Evolutionary conservation across 2,888 invertebrate species (phyloP).

Genomic region (Laspeyria flexula): DNA sequence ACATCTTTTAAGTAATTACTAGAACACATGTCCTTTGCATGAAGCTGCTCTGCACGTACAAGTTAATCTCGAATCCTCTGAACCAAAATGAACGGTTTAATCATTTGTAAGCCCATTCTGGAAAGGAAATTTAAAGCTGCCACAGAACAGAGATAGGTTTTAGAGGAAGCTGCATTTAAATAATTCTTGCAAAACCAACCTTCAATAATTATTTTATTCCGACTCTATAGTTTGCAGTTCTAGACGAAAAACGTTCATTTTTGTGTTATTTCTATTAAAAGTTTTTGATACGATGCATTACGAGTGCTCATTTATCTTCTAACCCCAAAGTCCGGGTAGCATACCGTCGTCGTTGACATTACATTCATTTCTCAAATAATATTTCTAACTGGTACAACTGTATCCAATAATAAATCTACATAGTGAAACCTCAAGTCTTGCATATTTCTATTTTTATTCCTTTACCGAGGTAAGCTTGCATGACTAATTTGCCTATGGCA

Average conservation of each 20-base stretch:
- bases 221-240: conserved; percentile 12
- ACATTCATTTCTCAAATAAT: conserved; percentile 79
- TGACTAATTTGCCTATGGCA: conserved; percentile 43
- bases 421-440: conserved; percentile 44
- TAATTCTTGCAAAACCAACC: conserved; percentile 19
- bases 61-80: conserved; percentile 26
- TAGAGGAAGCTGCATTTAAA: too few relatives aligned
- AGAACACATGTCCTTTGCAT: conserved; percentile 10
- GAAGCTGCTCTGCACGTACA: conserved; percentile 1
- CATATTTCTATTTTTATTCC: conserved; percentile 44
- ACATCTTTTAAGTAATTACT: conserved; percentile 8
- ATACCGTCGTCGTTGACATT: conserved; percentile 72
- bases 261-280: conserved; percentile 22
- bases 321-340: conserved; percentile 60
- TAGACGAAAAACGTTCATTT: neutral
- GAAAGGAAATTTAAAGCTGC: conserved; percentile 5
- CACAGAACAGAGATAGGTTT: too few relatives aligned
- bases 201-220: neutral
- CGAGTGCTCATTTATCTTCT: conserved; percentile 71
- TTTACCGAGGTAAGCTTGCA: conserved; percentile 45
- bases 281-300: conserved; percentile 60
- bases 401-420: conserved; percentile 68
- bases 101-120: conserved; percentile 26
- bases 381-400: conserved; percentile 70
- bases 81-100: conserved; percentile 23